Evolutionary conservation across 1,140 invertebrate species (phyloP), one percentile per base, ranked within the genome.

Genomic region (Panonychus citri): DNA sequence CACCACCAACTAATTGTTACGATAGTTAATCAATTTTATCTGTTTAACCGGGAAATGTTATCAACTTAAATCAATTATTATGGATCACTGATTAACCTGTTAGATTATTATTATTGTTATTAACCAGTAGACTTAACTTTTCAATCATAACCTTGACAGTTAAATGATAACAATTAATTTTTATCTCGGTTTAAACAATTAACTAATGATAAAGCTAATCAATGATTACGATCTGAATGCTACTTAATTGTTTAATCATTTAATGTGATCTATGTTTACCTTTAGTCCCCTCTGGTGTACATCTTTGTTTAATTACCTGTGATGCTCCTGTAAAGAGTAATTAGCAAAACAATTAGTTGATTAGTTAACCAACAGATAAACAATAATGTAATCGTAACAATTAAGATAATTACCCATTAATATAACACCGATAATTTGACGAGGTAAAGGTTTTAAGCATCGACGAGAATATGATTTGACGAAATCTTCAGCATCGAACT

Each of bases 401-500:
- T n/a, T n/a, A 27, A 17, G 26, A 25, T 24, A 12, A 21, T 46
- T 25, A 50, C 57, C 57, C 25, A 55, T 25, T 17, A 59, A 19
- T 15, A 59, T 43, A 15, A 59, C 46, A 3, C 57, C 57, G 15
- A 54, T 30, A 19, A 59, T n/a, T 39, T 59, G 57, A 7, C 57
- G 26, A 12, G 53, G 52, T 27, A 59, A 51, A 12, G 54, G 53
- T 25, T 25, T 19, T n/a, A 59, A 34, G 42, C 57, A 59, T 40
- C 27, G n/a, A 17, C 57, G 42, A 8, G 57, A 40, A 40, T 59
- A 56, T 15, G 48, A 59, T 40, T 56, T 55, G 13, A 59, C 53
- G 52, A 24, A 59, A 28, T 55, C 54, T 55, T 59, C 57, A 27
- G 57, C 57, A 19, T 59, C 57, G 30, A 59, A 55, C 37, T 59